These are phyloP conservation scores for Piezodorus guildinii DNA, from an alignment of 1,140 invertebrate species.

Conservation along the genomic window DNA sequence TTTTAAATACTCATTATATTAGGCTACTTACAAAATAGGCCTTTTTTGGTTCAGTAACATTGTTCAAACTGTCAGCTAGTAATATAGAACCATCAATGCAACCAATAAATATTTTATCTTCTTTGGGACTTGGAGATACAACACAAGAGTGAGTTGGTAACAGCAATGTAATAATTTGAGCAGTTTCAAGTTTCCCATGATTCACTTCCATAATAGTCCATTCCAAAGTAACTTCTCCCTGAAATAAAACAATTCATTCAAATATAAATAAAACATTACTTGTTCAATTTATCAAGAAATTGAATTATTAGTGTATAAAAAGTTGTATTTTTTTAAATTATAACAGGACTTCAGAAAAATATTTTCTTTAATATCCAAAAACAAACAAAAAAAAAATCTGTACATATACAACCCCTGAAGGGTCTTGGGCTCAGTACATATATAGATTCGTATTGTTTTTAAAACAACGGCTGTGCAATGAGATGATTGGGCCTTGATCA, in stretches of 20 bases:
- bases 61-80: conserved; percentile 51
- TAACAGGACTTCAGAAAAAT: no score
- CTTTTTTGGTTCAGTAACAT: conserved; percentile 48
- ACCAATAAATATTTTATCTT: conserved; percentile 58
- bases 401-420: no score
- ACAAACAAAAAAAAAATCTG: no score
- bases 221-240: conserved; percentile 64
- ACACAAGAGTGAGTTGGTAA: conserved; percentile 58
- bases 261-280: no score
- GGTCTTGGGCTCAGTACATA: no score
- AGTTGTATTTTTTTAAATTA: no score
- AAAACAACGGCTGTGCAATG: no score
- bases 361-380: no score
- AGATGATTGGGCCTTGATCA: no score
- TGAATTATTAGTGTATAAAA: no score
- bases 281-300: no score
- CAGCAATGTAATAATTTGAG: conserved; percentile 52
- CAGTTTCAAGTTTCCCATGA: conserved; percentile 52
- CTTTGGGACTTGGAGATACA: conserved; percentile 50
- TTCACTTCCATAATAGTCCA: conserved; percentile 58
- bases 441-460: no score
- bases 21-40: conserved; percentile 47
- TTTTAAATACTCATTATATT: neutral
- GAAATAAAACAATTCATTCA: conserved; percentile 19
- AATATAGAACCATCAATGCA: conserved; percentile 65